Evolutionary conservation across 2,797 vertebrate genomes (phyloP).

Genomic region (Cetoscarus ocellatus): DNA sequence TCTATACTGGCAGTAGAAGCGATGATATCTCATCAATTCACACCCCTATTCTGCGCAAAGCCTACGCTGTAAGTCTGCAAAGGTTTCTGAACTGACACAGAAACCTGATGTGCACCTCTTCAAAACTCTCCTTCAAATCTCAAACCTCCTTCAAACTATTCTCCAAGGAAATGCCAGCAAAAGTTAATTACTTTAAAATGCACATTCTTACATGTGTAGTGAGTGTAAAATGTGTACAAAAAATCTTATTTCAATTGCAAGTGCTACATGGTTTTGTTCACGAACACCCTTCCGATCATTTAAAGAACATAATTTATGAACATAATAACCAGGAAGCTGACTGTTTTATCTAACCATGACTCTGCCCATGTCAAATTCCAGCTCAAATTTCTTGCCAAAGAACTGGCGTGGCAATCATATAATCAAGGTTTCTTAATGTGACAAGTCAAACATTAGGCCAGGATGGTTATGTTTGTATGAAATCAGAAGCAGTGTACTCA

Average conservation of each 20-base stretch:
- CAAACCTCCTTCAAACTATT: no score
- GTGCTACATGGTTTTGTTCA: not conserved
- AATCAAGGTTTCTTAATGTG: not conserved
- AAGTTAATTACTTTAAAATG: no score
- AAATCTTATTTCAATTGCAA: not conserved
- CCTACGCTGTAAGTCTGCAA: no score
- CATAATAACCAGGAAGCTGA: not conserved
- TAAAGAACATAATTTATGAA: slow-evolving; percentile 7
- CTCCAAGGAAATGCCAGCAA: no score
- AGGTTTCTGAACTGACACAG: no score
- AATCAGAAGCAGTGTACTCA: slow-evolving; percentile 63
- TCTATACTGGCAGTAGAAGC: no score
- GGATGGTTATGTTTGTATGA: slow-evolving; percentile 5
- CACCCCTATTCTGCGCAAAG: no score
- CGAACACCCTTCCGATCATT: not conserved
- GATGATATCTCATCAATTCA: no score
- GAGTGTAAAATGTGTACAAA: no score
- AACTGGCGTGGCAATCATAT: not conserved
- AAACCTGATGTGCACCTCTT: no score
- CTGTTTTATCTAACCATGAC: slow-evolving; percentile 6
- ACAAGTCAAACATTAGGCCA: not conserved
- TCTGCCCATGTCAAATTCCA: not conserved
- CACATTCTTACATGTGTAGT: no score
- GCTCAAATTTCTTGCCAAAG: not conserved
- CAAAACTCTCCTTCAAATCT: no score